Base-by-base conservation (phyloP, 2,888 invertebrate species). In the Drosophila tanythrix region DNA sequence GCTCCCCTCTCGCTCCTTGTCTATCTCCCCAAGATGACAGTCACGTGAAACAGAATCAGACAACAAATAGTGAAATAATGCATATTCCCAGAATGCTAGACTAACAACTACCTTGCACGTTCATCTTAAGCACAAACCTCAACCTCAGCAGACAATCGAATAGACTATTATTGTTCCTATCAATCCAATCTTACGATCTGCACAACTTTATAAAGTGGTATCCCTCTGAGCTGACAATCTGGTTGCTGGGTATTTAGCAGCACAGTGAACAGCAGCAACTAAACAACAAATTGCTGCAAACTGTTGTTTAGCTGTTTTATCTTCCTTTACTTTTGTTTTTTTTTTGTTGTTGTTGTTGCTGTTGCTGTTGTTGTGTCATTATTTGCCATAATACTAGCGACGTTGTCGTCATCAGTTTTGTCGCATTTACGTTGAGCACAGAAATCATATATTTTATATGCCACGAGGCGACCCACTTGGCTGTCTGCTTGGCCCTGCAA, bases 401-500 rank as follows among this genome's bases (percentile, higher is more conserved):
- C 82, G 74, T 76, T 79, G 81, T 79, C 83, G 72, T 75, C 85
- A 84, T 85, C 85, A 88, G 83, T 85, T 83, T 82, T 85, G 85
- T 88, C 83, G 86, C 83, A 83, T 79, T 88, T 81, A 70, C 65
- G 69, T 72, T 70, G 70, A 81, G 81, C 79, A 60, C 53, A 69
- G 64, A 71, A 76, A 82, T 83, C 88, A 56, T 56, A 85, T 85
- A 85, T 77, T 83, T 83, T 88, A 79, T 74, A 29, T 66, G 72
- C 21, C 71, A 52, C 36, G 15, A 43, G 35, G 55, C 65, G 60
- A 74, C 69, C 68, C 58, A 69, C 57, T 60, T 35, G 67, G 40
- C 65, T 15, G 40, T 38, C 55, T 35, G 33, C 21, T 33, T 21
- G 18, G 18, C 15, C n/a, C 27, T 38, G 70, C 78, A 70, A n/a